Evolutionary conservation across 2,888 invertebrate species (phyloP), one percentile per base, ranked within the genome.

Genomic region (Tethea ocularis): DNA sequence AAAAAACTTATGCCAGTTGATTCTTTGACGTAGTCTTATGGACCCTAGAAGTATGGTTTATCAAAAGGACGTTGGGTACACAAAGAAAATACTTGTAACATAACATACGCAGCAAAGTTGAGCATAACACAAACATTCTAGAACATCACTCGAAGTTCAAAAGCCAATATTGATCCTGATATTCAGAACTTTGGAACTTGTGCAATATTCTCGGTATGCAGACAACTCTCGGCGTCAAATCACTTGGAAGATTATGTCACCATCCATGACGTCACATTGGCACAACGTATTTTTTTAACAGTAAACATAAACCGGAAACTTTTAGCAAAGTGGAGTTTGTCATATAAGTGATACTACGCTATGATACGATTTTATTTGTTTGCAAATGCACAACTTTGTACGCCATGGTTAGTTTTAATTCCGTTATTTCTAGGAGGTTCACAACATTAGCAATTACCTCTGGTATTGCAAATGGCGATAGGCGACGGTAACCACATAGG

Each of bases 211-310:
- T n/a, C 15, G 46, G 46, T 46, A 20, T 10, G 20, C 10, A 46
- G 46, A 46, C 20, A 46, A 46, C 46, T 46, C 46, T 46, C 46
- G 46, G 46, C n/a, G 46, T 46, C 46, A 46, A 46, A 46, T 46
- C n/a, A 46, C 20, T 46, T 20, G 46, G 46, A 46, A 46, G 46
- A 20, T 17, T 46, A 33, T 4, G 46, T 46, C 46, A 20, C 46
- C 20, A 46, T 20, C 20, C 10, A 10, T 46, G 20, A 46, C 46
- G 17, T 20, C 20, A 46, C 10, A 20, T 46, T 46, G 46, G 8
- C 46, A 46, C 46, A 10, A 8, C 46, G 20, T 46, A 46, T 46
- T 46, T 10, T 46, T 17, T 46, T 46, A n/a, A 46, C 20, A 8
- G 46, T 46, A 20, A 17, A 46, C 41, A 46, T 46, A 20, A 24